Conservation (phyloP, 2,888 invertebrate species). For the Melanostoma mellinum region DNA sequence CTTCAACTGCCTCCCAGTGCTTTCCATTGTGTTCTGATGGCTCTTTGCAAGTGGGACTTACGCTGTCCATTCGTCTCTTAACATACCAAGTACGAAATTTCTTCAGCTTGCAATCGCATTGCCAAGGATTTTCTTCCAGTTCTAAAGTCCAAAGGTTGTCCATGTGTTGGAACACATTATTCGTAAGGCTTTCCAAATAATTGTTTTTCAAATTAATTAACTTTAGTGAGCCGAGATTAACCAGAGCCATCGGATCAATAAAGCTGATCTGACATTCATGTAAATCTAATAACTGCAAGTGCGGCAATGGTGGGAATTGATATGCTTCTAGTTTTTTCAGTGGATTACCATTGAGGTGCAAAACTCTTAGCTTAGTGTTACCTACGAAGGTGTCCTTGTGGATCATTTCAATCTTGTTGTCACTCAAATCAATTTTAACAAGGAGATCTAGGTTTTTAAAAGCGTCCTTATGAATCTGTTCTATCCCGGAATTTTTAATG, state of each 20-base stretch:
- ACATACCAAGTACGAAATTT: slow-evolving; percentile 93
- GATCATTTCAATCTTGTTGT: slow-evolving; percentile 89
- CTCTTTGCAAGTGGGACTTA: slow-evolving; percentile 88
- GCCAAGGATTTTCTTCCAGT: slow-evolving; percentile 94
- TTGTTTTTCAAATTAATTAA: slow-evolving; percentile 92
- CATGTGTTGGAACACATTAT: slow-evolving; percentile 87
- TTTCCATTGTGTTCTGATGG: slow-evolving; percentile 87
- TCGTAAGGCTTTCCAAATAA: slow-evolving; percentile 87
- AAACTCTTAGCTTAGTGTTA: slow-evolving; percentile 90
- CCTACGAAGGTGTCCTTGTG: slow-evolving; percentile 92
- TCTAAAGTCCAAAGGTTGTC: slow-evolving; percentile 90
- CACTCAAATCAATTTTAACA: slow-evolving; percentile 93
- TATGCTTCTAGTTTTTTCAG: slow-evolving; percentile 87
- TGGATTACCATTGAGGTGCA: slow-evolving; percentile 92
- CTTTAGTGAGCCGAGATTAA: slow-evolving; percentile 88
- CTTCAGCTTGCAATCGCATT: slow-evolving; percentile 93
- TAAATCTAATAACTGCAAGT: slow-evolving; percentile 90
- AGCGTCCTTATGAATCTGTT: slow-evolving; percentile 91
- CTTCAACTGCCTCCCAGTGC: slow-evolving; percentile 89
- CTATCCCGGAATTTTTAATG: slow-evolving; percentile 88
- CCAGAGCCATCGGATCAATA: slow-evolving; percentile 90
- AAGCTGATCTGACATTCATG: slow-evolving; percentile 90
- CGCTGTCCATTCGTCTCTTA: slow-evolving; percentile 89
- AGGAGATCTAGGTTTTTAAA: slow-evolving; percentile 93
- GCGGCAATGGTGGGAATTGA: slow-evolving; percentile 92